phyloP scores from a whole-genome alignment of 2,797 vertebrate species.

The Tachyglossus aculeatus region DNA sequence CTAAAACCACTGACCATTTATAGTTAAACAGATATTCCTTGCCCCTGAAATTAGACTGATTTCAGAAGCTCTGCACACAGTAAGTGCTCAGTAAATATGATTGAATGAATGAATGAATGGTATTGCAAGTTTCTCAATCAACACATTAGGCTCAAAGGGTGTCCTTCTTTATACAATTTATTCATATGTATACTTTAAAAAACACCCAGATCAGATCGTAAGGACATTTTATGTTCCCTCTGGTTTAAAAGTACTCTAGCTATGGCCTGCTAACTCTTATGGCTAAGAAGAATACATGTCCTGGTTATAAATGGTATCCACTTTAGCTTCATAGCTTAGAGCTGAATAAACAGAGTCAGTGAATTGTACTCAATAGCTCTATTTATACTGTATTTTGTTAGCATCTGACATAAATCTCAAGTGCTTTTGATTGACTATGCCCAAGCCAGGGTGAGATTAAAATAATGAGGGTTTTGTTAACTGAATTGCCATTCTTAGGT shows the following conservation, averaged over 20 bases:
- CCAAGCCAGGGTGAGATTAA: conserved; percentile 59
- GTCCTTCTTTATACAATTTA: conserved; percentile 58
- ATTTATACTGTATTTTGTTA: conserved; percentile 72
- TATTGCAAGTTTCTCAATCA: conserved; percentile 45
- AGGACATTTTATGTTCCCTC: conserved; percentile 48
- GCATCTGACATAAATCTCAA: conserved; percentile 67
- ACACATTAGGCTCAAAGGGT: conserved; percentile 34
- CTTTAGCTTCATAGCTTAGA: conserved; percentile 66
- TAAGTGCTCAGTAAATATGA: too few species aligned
- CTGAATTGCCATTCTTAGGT: conserved; percentile 62
- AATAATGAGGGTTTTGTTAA: conserved; percentile 69
- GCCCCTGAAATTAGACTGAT: conserved; percentile 34
- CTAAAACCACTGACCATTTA: conserved; percentile 62
- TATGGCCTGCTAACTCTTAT: conserved; percentile 67
- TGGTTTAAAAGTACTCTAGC: conserved; percentile 59
- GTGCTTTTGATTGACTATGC: conserved; percentile 65
- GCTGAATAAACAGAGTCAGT: conserved; percentile 67
- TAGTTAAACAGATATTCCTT: conserved; percentile 36
- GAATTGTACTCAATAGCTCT: conserved; percentile 69
- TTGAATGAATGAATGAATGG: too few species aligned
- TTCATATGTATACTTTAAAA: conserved; percentile 62
- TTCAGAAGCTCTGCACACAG: too few species aligned
- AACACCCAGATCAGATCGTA: conserved; percentile 23
- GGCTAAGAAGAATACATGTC: conserved; percentile 67
- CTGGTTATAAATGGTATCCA: conserved; percentile 70